These are phyloP conservation scores for Styela clava DNA, from an alignment of 23 tunicate genomes.

Conservation along the genomic window DNA sequence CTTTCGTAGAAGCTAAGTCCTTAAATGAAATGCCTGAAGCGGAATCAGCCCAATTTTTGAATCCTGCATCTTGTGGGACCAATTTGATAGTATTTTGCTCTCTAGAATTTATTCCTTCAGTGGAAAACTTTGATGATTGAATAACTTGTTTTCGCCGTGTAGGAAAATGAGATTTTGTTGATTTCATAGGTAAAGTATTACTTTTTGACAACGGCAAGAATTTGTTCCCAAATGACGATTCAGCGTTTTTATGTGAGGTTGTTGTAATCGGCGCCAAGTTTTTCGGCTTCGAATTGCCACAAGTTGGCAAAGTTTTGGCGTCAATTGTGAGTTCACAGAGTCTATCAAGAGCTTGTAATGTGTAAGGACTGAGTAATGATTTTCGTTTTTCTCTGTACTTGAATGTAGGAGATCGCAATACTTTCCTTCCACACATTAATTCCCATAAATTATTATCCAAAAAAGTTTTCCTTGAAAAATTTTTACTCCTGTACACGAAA, in stretches of 20 bases:
- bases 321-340: not conserved
- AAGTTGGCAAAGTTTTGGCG: not conserved
- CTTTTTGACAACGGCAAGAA: conserved; percentile 11
- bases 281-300: no score
- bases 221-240: not conserved
- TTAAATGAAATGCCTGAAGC: not conserved
- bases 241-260: not conserved
- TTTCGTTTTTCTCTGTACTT: conserved; percentile 1
- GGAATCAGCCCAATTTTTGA: not conserved
- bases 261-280: not conserved
- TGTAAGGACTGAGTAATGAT: not conserved
- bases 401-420: conserved; percentile 3
- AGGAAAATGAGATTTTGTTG: not conserved
- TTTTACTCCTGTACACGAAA: not conserved
- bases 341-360: not conserved
- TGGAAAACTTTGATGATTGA: not conserved
- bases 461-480: not conserved
- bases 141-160: not conserved
- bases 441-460: conserved; percentile 23
- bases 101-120: no score
- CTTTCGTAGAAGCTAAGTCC: not conserved
- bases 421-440: not conserved
- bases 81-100: not conserved
- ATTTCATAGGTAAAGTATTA: not conserved
- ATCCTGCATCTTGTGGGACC: not conserved